Evolutionary conservation across 2,113 vertebrate species (phyloP), one percentile per base, ranked within the genome.

Genomic region (Urocynchramus pylzowi): DNA sequence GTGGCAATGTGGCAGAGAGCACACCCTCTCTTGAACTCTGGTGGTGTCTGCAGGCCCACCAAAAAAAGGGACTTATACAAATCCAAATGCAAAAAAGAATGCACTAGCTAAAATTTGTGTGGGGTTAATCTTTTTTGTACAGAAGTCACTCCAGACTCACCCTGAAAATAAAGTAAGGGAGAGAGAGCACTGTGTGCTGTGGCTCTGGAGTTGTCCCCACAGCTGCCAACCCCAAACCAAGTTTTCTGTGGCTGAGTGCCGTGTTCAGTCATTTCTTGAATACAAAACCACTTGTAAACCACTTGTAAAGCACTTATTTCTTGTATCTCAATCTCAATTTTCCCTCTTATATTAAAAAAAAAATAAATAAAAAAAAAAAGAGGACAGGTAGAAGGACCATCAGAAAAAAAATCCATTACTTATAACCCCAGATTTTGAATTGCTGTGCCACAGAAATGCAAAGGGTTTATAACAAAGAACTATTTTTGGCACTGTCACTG

Each of bases 381-480:
- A 41, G 22, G 13, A 57, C 2, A 0, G 0, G 5, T n/a, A 33
- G 59, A 74, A 81, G 7, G 15, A 47, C 10, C 5, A 2, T 1
- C 5, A 63, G 41, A 47, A 93, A 84, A 87, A 24, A 0, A 8
- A 49, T 64, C 28, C 23, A 4, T 77, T 87, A 19, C 19, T 12
- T 18, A 35, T 11, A 75, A 5, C 16, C 19, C 13, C 16, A 67
- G 59, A 50, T 37, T 89, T 75, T 59, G 18, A 74, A 63, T 70
- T 59, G 30, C 33, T 2, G 1, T 80, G 23, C 28, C 33, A 59
- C 50, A 70, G 54, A 87, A 77, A 52, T 9, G 33, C 17, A 11
- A 10, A 35, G 54, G 30, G 3, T 65, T 67, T 78, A 33, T 17
- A 28, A 2, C 44, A 13, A 37, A 60, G 39, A 85, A 27, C 11